Evolutionary conservation across 2,888 invertebrate species (phyloP), one percentile per base, ranked within the genome.

Genomic region (Panopea generosa): DNA sequence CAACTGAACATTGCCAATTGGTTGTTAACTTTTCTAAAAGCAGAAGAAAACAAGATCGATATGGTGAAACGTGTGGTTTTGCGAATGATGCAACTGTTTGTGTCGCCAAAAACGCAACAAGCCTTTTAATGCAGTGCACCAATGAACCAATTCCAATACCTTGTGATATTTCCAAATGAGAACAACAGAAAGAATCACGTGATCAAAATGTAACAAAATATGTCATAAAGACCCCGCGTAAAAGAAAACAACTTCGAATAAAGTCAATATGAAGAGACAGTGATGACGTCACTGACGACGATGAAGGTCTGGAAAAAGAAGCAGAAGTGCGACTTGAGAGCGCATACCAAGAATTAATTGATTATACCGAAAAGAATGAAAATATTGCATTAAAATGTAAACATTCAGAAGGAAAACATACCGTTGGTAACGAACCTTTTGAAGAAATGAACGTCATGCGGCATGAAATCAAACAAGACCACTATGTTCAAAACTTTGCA

Each of bases 401-500:
- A n/a, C n/a, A n/a, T n/a, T n/a, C n/a, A n/a, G n/a, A n/a, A n/a
- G n/a, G n/a, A n/a, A n/a, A n/a, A n/a, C n/a, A n/a, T n/a, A n/a
- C n/a, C n/a, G 11, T 33, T 4, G 47, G 47, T 18, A 9, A 3
- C 16, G 26, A 3, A 26, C 6, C 3, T 53, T 6, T 24, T 11
- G 27, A 53, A 18, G 22, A 26, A 3, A 4, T 27, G 4, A 16
- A 53, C 22, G 52, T 50, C 1, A 38, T 2, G 2, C 26, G 24
- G 6, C 43, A 2, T 16, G 33, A 60, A 53, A 66, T 73, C n/a
- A 61, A 53, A 55, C 43, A 26, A 61, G 24, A 20, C 66, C 72
- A 38, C 18, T 73, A 9, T 73, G 47, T 40, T 73, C 72, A 18
- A 66, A 66, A n/a, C 52, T 73, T 20, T 55, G 40, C 24, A 33